These are phyloP conservation scores for Dipodomys spectabilis DNA, from an alignment of 2,113 vertebrate species.

Conservation along the genomic window DNA sequence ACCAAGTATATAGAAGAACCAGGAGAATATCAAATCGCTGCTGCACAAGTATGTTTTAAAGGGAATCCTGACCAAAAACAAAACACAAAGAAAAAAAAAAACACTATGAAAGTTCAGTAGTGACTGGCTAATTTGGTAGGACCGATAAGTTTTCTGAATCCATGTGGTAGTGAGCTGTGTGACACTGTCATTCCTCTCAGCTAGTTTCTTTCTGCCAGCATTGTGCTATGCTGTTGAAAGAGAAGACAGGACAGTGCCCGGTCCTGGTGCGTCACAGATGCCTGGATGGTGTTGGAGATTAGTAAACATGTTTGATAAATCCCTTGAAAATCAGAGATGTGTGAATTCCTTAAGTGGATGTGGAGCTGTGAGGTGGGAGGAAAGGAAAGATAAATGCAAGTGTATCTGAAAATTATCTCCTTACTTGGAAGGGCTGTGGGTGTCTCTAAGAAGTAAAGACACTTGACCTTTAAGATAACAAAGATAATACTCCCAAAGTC, in stretches of 20 bases:
- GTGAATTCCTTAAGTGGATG: neutral
- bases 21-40: neutral
- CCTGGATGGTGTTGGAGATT: neutral
- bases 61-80: neutral
- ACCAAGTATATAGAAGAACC: neutral
- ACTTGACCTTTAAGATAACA: slow-evolving; percentile 68
- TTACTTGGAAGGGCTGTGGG: neutral
- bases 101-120: neutral
- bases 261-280: neutral
- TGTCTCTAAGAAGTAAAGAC: neutral
- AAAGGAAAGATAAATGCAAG: neutral
- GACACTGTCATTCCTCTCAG: neutral
- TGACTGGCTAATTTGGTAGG: neutral
- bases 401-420: neutral
- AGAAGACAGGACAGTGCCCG: neutral
- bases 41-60: neutral
- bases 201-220: neutral
- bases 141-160: neutral
- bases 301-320: neutral
- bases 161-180: neutral
- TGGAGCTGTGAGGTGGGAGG: neutral
- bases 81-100: too few relatives aligned
- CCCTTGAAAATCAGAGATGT: neutral
- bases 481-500: slow-evolving; percentile 39
- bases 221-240: neutral